phyloP scores from a whole-genome alignment of 2,113 vertebrate genomes.

The Polypterus bichir region DNA sequence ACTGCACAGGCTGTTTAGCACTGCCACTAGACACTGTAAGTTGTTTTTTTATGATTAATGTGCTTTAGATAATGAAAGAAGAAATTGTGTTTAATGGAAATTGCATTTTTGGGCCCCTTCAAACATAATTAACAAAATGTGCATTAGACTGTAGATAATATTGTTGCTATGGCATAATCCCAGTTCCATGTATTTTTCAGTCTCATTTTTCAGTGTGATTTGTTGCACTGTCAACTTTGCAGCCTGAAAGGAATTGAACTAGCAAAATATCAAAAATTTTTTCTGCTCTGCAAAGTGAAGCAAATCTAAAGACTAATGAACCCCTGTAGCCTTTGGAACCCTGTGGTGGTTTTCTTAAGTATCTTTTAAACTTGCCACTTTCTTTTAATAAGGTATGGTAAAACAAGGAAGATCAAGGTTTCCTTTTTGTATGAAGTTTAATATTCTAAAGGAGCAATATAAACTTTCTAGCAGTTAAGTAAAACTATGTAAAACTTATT shows the following conservation, averaged over 20 bases:
- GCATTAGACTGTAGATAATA: constrained; percentile 8
- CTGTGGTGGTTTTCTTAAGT: constrained; percentile 46
- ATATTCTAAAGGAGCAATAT: too few relatives aligned
- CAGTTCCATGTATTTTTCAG: constrained; percentile 11
- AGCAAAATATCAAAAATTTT: constrained; percentile 4
- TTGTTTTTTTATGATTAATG: too few relatives aligned
- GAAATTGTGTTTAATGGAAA: background rate
- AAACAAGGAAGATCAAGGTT: too few relatives aligned
- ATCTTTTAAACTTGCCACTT: constrained; percentile 24
- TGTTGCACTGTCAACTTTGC: constrained; percentile 20
- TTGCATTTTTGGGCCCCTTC: background rate
- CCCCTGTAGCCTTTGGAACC: constrained; percentile 41
- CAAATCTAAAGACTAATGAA: constrained; percentile 48
- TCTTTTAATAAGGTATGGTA: too few relatives aligned
- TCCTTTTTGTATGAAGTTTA: too few relatives aligned
- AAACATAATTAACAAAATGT: constrained; percentile 12
- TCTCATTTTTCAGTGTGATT: constrained; percentile 29
- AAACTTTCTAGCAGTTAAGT: too few relatives aligned
- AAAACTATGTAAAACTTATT: too few relatives aligned
- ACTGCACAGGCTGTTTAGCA: too few relatives aligned
- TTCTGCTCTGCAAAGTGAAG: constrained; percentile 31
- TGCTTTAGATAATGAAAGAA: too few relatives aligned
- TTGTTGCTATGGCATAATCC: constrained; percentile 13
- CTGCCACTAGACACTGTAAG: too few relatives aligned
- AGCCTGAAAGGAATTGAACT: constrained; percentile 11